Evolutionary conservation across 1,140 invertebrate genomes (phyloP), one percentile per base, ranked within the genome.

Genomic region (Lordiphosa stackelbergi): DNA sequence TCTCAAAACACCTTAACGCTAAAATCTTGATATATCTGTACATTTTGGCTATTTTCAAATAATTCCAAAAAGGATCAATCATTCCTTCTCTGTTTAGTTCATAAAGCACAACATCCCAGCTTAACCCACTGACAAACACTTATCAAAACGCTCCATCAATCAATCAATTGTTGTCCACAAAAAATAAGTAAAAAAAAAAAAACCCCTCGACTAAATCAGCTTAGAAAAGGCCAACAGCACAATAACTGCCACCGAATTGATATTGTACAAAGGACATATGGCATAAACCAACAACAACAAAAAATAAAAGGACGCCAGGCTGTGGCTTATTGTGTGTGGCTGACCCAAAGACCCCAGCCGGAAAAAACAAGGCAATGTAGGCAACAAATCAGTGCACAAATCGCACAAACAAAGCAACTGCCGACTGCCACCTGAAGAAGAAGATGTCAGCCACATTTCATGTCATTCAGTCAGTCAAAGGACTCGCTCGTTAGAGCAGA

Each of bases 81-180:
- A 37, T 36, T 12, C 13, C 13, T 16, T 13, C 6, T n/a, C 19
- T 28, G n/a, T 36, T 24, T 2, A 5, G 62, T 49, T 45, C 45
- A 42, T 65, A 48, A 37, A 48, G 24, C 28, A 31, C 5, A 10
- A 41, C 36, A 11, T 16, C 54, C 10, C 28, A 55, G 52, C 54
- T 63, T 64, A 75, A 75, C 43, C 77, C 77, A 83, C 59, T 75
- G 75, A 72, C 69, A 58, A 46, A 64, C 73, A 69, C 73, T 72
- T 78, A 78, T 77, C 73, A 74, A 61, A 71, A 71, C 66, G 75
- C 60, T 72, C 75, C 71, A 81, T 81, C 77, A 70, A 70, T 70
- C 68, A 62, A 63, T 66, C 68, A 53, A 42, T 54, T 73, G 74
- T 79, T 79, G 74, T 70, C 74, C 53, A 62, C 47, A 66, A 62